Conservation (phyloP, 2,888 invertebrate genomes). For the Pyrocoelia pectoralis region DNA sequence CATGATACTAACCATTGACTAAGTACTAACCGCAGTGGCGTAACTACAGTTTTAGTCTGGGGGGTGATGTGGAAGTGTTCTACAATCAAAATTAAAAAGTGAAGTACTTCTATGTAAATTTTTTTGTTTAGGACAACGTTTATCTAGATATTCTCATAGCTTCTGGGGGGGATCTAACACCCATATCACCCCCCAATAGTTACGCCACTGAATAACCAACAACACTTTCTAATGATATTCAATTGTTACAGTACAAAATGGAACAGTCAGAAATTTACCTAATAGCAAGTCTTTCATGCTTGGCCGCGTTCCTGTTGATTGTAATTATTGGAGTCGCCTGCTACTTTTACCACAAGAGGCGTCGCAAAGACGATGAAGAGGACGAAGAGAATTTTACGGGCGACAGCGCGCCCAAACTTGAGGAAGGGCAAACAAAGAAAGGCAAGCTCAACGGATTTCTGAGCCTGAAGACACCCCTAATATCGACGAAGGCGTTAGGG, state of each 20-base stretch:
- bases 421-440: constrained; percentile 62
- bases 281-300: constrained; percentile 69
- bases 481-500: constrained; percentile 78
- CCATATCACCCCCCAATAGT: too few relatives aligned
- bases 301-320: constrained; percentile 66
- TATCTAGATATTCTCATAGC: too few relatives aligned
- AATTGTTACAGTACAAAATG: constrained; percentile 68
- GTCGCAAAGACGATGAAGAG: constrained; percentile 64
- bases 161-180: too few relatives aligned
- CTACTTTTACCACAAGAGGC: constrained; percentile 64
- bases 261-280: constrained; percentile 73
- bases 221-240: too few relatives aligned
- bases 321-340: constrained; percentile 67
- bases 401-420: constrained; percentile 49
- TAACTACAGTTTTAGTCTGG: too few relatives aligned
- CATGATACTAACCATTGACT: too few relatives aligned
- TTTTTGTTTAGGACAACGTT: too few relatives aligned
- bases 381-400: constrained; percentile 66
- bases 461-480: constrained; percentile 75
- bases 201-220: too few relatives aligned
- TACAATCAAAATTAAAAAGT: too few relatives aligned
- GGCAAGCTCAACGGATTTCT: constrained; percentile 71
- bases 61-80: too few relatives aligned
- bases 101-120: too few relatives aligned
- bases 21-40: too few relatives aligned